phyloP scores from a whole-genome alignment of 2,888 invertebrate genomes.

The Heliconius ethilla region DNA sequence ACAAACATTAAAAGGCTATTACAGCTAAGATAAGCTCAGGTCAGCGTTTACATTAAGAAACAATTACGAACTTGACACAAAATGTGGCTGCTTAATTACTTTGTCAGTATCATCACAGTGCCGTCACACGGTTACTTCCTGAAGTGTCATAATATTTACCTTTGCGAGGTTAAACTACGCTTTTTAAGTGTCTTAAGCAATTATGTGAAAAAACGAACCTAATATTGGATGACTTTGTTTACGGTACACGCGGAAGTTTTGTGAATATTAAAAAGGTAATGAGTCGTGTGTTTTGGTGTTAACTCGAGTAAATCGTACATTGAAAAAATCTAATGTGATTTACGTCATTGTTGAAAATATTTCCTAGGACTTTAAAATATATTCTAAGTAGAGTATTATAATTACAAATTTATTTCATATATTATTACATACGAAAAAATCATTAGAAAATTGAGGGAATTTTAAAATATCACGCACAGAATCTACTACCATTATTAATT shows the following conservation, averaged over 20 bases:
- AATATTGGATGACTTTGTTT: conserved; percentile 16
- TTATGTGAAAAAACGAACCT: conserved; percentile 21
- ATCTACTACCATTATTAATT: too few relatives aligned
- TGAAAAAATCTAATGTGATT: conserved; percentile 1
- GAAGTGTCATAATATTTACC: conserved; percentile 43
- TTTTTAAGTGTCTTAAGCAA: conserved; percentile 31
- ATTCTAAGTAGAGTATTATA: background rate
- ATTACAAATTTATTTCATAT: background rate
- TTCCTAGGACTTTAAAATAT: background rate
- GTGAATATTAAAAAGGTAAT: conserved; percentile 1
- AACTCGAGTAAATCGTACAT: background rate
- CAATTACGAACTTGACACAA: conserved; percentile 46
- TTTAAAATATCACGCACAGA: too few relatives aligned
- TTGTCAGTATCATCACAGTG: conserved; percentile 10
- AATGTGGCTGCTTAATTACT: conserved; percentile 42
- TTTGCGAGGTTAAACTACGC: conserved; percentile 32
- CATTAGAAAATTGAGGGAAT: background rate
- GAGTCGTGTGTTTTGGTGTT: conserved; percentile 2
- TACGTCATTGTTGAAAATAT: background rate
- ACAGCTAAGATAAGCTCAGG: conserved; percentile 34
- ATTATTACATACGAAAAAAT: background rate
- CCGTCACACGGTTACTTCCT: conserved; percentile 43
- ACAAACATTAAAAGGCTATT: conserved; percentile 35
- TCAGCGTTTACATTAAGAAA: conserved; percentile 36
- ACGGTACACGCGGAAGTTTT: conserved; percentile 17